These are phyloP conservation scores for Apostichopus leukothele DNA, from an alignment of 53 echinoderm and acorn worm species.

Conservation along the genomic window DNA sequence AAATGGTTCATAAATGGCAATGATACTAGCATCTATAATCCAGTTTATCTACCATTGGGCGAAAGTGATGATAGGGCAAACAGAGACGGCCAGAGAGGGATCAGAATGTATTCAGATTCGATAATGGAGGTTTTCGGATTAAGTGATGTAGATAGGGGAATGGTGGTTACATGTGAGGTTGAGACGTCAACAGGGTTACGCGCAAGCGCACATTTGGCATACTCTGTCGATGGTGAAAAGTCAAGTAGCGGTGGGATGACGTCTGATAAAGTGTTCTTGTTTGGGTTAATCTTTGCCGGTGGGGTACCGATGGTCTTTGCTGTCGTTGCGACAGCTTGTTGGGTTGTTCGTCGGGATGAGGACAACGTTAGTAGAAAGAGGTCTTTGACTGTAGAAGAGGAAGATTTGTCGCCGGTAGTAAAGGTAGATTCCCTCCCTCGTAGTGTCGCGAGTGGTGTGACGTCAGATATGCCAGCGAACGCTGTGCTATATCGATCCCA, in stretches of 20 bases:
- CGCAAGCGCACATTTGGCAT: neutral
- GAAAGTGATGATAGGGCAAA: neutral
- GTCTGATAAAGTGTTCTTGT: constrained; percentile 32
- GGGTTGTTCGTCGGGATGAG: neutral
- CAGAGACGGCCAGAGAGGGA: neutral
- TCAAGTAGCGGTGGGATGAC: neutral
- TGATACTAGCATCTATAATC: neutral
- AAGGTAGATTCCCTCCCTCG: constrained; percentile 1
- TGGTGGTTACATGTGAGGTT: constrained; percentile 31
- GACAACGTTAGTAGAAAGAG: neutral
- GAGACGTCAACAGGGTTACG: constrained; percentile 2
- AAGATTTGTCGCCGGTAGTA: constrained; percentile 14
- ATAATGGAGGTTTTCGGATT: constrained; percentile 10
- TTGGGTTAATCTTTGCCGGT: constrained; percentile 35
- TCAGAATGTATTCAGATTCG: constrained; percentile 19
- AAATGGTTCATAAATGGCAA: constrained; percentile 56
- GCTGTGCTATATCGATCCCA: constrained; percentile 5
- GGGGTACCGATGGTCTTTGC: constrained; percentile 37
- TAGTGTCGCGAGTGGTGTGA: constrained; percentile 18
- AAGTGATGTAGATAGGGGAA: constrained; percentile 12
- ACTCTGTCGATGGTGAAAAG: neutral
- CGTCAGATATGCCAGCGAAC: constrained; percentile 36
- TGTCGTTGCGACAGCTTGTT: constrained; percentile 28
- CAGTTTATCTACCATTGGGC: neutral
- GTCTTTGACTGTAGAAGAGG: constrained; percentile 20